A percentile compares a stretch with the other conserved stretches of the same genome.
phyloP scores from a whole-genome alignment of 1,140 invertebrate species.

The Zophobas atratus region DNA sequence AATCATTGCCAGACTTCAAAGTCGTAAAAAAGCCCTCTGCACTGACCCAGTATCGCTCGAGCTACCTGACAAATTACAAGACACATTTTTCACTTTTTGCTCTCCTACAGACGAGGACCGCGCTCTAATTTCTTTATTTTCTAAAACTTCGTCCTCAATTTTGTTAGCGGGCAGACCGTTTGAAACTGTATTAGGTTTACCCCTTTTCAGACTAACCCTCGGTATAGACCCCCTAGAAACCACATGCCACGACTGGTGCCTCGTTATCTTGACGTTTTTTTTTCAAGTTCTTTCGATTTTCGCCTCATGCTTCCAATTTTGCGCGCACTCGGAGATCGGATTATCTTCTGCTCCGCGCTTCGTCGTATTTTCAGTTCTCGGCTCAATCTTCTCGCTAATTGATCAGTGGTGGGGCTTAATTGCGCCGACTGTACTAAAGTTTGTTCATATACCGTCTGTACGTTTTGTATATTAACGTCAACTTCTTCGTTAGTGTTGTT shows the following conservation, averaged over 20 bases:
- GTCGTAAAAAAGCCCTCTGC: slow-evolving; percentile 59
- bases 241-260: slow-evolving; percentile 65
- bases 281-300: slow-evolving; percentile 73
- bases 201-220: slow-evolving; percentile 12
- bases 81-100: neutral
- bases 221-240: slow-evolving; percentile 35
- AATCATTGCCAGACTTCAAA: slow-evolving; percentile 33
- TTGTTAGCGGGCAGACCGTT: slow-evolving; percentile 55
- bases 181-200: slow-evolving; percentile 57
- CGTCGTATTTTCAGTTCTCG: slow-evolving; percentile 81
- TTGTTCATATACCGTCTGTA: slow-evolving; percentile 81
- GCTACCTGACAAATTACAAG: slow-evolving; percentile 44
- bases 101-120: slow-evolving; percentile 13
- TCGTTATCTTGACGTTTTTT: slow-evolving; percentile 56
- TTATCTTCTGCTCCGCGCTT: slow-evolving; percentile 79
- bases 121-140: slow-evolving; percentile 23
- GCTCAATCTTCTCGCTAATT: slow-evolving; percentile 78
- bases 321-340: slow-evolving; percentile 84
- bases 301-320: slow-evolving; percentile 83
- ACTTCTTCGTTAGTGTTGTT: slow-evolving; percentile 30
- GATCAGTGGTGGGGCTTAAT: slow-evolving; percentile 76
- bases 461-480: slow-evolving; percentile 67
- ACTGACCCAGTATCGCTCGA: slow-evolving; percentile 59
- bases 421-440: slow-evolving; percentile 78
- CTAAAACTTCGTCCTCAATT: slow-evolving; percentile 23